These are phyloP conservation scores for Leptopilina myrica DNA, from an alignment of 2,888 invertebrate genomes.

Conservation along the genomic window DNA sequence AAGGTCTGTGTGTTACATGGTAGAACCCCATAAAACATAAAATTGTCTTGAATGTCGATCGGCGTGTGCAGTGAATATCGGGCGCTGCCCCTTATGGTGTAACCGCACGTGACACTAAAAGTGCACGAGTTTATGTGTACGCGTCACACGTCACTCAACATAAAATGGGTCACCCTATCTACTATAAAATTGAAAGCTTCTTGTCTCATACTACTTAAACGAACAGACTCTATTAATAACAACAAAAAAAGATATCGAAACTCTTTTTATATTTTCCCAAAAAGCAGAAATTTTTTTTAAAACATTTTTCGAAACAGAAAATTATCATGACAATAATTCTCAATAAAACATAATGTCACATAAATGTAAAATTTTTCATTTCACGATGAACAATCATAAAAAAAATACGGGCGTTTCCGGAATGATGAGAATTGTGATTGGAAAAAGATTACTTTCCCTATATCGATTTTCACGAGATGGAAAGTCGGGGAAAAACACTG, in stretches of 20 bases:
- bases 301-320: no score
- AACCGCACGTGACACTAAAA: constrained; percentile 1
- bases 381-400: no score
- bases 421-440: no score
- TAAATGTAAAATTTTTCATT: no score
- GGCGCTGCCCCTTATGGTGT: neutral
- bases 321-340: no score
- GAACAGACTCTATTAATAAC: constrained; percentile 10
- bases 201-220: neutral
- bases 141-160: constrained; percentile 14
- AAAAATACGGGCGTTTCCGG: no score
- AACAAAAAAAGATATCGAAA: neutral
- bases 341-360: no score
- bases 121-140: constrained; percentile 6
- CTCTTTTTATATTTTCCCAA: neutral
- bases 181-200: constrained; percentile 9
- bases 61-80: neutral
- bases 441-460: no score
- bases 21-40: constrained; percentile 26
- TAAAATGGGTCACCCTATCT: constrained; percentile 14
- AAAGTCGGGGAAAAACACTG: no score
- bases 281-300: neutral
- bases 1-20: neutral
- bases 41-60: neutral
- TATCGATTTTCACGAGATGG: no score